Base-by-base conservation (phyloP, 2,888 invertebrate genomes). In the Sphaerophoria taeniata region DNA sequence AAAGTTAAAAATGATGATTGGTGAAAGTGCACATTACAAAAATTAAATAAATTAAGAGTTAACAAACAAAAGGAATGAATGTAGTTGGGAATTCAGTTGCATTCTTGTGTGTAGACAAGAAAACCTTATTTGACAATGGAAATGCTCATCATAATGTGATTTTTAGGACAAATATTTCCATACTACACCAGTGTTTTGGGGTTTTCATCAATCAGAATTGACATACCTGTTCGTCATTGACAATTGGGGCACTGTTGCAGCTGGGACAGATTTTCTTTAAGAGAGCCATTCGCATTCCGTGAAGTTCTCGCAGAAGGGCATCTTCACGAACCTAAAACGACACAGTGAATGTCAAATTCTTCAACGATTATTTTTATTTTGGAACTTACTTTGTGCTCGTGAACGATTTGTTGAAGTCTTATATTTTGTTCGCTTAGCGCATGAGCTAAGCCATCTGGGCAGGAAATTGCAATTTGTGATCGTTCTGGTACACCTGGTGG, bases 351-450 rank as follows among this genome's bases (percentile, higher is more conserved):
- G 53, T 43, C 2, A 43, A 43, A 43, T 43, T 36, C 39, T 1
- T 39, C 9, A 39, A 24, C 24, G 24, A 24, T 24, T 24, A 2
- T 24, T 24, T 24, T 24, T 24, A 2, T 24, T 24, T 24, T 24
- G 24, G 12, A 43, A 43, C 9, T 89, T 90, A 96, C 97, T 94
- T 95, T 95, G 90, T 96, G 95, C 88, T 96, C 95, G 77, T 95
- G 93, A 88, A 97, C 95, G 89, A 98, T 96, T 92, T 97, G 96
- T 90, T 95, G 95, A 89, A 98, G 93, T 87, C 97, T 93, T 89
- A 92, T 90, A 87, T 92, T 92, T 89, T 92, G 91, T 89, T 92
- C 92, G 87, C 92, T 92, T 76, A 92, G 87, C 69, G 92, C 92
- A 88, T 92, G 92, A 39, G 91, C 91, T 81, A 92, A 88, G 67